Evolutionary conservation across 2,113 vertebrate species (phyloP).

Genomic region (Bubo bubo): DNA sequence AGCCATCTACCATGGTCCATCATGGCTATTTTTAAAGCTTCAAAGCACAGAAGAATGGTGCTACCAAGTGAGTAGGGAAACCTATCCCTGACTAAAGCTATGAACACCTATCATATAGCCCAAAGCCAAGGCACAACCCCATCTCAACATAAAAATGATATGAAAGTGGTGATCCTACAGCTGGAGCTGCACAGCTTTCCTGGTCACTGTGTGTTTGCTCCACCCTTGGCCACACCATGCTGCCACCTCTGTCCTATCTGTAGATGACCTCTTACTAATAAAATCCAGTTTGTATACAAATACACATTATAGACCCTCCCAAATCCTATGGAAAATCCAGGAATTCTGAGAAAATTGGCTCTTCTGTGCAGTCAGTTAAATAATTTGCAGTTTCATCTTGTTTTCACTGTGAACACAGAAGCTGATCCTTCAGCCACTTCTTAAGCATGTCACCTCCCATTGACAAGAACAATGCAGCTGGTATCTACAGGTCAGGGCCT

Average conservation of each 20-base stretch:
- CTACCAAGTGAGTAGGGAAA: neutral
- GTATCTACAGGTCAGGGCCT: neutral
- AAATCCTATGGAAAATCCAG: fast-evolving
- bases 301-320: fast-evolving
- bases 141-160: neutral
- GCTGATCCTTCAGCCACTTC: neutral
- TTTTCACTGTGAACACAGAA: neutral
- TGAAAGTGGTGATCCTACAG: neutral
- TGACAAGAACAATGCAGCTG: fast-evolving
- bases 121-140: neutral
- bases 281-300: neutral
- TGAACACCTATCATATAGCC: neutral
- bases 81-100: neutral
- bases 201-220: neutral
- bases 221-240: neutral
- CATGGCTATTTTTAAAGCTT: neutral
- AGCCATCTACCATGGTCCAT: neutral
- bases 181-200: neutral
- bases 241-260: neutral
- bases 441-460: neutral
- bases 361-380: neutral
- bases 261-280: neutral
- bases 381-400: neutral
- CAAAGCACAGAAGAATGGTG: neutral
- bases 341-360: neutral